Percentiles rank a stretch among this genome's conserved stretches.
Conservation (phyloP, 2,113 vertebrate species). For the Rhegmatorhina hoffmannsi region DNA sequence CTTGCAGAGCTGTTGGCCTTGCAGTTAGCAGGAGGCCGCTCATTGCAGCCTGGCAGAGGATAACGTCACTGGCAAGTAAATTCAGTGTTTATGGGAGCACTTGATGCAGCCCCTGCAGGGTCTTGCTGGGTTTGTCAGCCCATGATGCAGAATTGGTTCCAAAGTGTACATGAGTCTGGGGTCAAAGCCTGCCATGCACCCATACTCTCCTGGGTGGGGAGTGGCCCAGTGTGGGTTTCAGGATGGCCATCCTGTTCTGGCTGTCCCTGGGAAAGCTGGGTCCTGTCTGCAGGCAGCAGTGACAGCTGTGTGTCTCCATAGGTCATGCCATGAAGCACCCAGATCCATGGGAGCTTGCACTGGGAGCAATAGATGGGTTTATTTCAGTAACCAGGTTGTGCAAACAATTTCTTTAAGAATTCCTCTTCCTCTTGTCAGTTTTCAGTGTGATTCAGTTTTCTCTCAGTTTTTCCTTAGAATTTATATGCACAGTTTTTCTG, state of each 20-base stretch:
- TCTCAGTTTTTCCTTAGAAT: not conserved
- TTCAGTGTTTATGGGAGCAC: not conserved
- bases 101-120: not conserved
- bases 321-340: not conserved
- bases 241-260: fast-evolving
- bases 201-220: fast-evolving
- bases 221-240: fast-evolving
- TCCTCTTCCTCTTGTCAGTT: not conserved
- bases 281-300: not conserved
- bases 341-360: not conserved
- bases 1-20: not conserved
- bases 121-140: not conserved
- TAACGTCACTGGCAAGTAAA: not conserved
- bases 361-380: not conserved
- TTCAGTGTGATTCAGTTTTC: not conserved
- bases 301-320: not conserved
- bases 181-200: not conserved
- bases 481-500: not conserved
- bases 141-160: not conserved
- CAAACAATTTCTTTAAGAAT: not conserved
- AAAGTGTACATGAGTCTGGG: not conserved
- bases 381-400: not conserved
- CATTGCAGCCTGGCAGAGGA: not conserved
- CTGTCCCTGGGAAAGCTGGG: not conserved
- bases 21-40: not conserved